These are phyloP conservation scores for Cyphomyrus plagiostoma DNA, from an alignment of 2,113 vertebrate species.

Conservation along the genomic window DNA sequence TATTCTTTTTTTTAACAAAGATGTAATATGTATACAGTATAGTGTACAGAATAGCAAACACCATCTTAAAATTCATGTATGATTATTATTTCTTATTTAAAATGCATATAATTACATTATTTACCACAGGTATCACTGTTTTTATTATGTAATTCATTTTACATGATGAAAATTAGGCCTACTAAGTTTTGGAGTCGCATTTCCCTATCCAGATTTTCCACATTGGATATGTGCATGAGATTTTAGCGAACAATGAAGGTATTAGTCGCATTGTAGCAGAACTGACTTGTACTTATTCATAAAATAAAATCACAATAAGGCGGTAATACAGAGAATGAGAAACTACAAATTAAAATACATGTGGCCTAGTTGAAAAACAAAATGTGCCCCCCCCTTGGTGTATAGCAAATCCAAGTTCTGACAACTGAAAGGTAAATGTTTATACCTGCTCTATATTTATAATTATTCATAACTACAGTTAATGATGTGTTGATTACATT, in stretches of 20 bases:
- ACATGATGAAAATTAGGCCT: not conserved
- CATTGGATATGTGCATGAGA: not conserved
- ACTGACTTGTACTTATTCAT: not conserved
- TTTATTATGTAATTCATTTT: not conserved
- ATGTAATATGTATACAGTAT: not conserved
- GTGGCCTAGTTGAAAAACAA: not conserved
- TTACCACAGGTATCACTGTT: not conserved
- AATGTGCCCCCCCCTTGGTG: not conserved
- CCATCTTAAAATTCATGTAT: not conserved
- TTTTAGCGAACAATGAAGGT: not conserved
- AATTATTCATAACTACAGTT: slow-evolving; percentile 15
- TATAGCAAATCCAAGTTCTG: not conserved
- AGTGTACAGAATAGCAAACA: not conserved
- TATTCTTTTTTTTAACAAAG: not conserved
- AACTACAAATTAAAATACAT: not conserved
- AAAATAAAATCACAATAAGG: not conserved
- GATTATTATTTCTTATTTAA: not conserved
- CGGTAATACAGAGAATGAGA: not conserved
- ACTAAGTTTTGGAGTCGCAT: not conserved
- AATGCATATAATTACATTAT: not conserved
- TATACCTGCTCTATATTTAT: not conserved
- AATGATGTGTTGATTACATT: slow-evolving; percentile 10
- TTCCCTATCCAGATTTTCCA: not conserved
- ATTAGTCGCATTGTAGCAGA: not conserved
- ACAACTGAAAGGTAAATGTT: slow-evolving; percentile 2